Evolutionary conservation across 1,140 invertebrate genomes (phyloP).

Genomic region (Drosophila sp.): DNA sequence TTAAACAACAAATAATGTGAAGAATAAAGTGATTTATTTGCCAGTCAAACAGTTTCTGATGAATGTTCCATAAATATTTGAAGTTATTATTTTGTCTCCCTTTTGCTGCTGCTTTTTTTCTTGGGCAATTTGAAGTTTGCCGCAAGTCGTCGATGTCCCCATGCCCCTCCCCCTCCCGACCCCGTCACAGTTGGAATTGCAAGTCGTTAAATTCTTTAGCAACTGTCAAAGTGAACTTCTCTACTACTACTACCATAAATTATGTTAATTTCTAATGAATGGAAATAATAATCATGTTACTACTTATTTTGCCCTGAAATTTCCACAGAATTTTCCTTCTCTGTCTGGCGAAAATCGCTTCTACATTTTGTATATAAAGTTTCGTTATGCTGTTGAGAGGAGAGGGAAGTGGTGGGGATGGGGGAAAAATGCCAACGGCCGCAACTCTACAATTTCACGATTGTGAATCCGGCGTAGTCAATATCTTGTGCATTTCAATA

Average conservation of each 20-base stretch:
- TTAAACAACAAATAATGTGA: too few relatives aligned
- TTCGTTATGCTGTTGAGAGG: conserved; percentile 23
- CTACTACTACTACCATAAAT: background rate
- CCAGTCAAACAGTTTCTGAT: background rate
- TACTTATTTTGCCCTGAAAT: background rate
- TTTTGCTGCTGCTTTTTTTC: background rate
- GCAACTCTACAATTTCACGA: conserved; percentile 21
- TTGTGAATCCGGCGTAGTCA: conserved; percentile 48
- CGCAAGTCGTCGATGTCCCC: background rate
- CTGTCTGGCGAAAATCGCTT: conserved; percentile 13
- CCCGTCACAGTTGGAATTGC: background rate
- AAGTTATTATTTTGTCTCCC: background rate
- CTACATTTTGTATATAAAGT: conserved; percentile 48
- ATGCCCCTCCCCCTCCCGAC: background rate
- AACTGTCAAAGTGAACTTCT: conserved; percentile 7
- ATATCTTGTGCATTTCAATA: conserved; percentile 70
- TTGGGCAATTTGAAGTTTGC: conserved; percentile 2
- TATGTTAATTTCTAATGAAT: conserved; percentile 18
- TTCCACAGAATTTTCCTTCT: background rate
- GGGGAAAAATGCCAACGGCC: conserved; percentile 25
- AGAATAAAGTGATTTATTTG: background rate
- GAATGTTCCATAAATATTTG: conserved; percentile 1
- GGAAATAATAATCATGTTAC: conserved; percentile 16
- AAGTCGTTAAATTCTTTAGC: conserved; percentile 17
- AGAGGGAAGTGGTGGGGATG: background rate